Percentiles rank a stretch among this genome's conserved stretches.
phyloP scores from a whole-genome alignment of 1,140 invertebrate species.

The Drosophila rhopaloa region DNA sequence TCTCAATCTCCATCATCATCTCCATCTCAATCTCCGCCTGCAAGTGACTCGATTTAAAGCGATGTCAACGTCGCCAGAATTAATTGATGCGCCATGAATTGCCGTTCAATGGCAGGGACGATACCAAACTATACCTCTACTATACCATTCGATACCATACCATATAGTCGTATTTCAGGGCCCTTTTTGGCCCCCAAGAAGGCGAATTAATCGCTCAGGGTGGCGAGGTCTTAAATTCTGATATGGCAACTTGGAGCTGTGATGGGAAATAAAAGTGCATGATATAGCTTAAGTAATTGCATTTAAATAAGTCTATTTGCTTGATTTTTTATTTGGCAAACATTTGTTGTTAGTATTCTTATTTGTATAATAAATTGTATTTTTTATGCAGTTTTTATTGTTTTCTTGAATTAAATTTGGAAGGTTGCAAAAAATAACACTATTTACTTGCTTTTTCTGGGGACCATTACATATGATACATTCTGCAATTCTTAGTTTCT shows the following conservation, averaged over 20 bases:
- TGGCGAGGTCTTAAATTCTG: conserved; percentile 1
- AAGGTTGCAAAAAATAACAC: too few relatives aligned
- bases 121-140: too few relatives aligned
- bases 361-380: too few relatives aligned
- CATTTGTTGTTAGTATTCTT: too few relatives aligned
- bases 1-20: neutral
- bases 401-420: too few relatives aligned
- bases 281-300: neutral
- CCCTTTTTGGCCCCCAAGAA: neutral
- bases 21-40: neutral
- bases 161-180: neutral
- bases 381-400: too few relatives aligned
- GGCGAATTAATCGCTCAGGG: conserved; percentile 18
- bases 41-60: conserved; percentile 24
- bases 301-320: neutral
- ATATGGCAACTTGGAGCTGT: conserved; percentile 10
- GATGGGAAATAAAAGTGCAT: conserved; percentile 10
- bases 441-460: too few relatives aligned
- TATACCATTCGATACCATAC: too few relatives aligned
- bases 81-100: conserved; percentile 41
- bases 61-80: conserved; percentile 30
- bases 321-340: too few relatives aligned
- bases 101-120: conserved; percentile 36
- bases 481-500: too few relatives aligned
- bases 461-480: too few relatives aligned